Base-by-base conservation (phyloP, 92 coral and sea anemone species). In the Montipora capitata region DNA sequence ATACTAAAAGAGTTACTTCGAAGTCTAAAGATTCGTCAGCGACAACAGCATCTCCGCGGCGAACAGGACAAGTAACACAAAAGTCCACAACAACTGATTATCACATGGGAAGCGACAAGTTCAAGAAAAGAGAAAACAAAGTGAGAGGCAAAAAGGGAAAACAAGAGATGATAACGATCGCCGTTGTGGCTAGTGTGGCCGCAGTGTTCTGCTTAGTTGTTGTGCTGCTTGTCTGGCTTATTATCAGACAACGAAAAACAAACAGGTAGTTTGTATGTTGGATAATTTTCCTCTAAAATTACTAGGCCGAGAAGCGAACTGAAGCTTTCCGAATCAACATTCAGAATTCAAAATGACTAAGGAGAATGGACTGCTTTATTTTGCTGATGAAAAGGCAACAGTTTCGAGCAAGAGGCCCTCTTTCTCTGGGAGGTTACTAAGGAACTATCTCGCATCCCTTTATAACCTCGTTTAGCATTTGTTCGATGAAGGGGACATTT, bases 151-250 rank as follows among this genome's bases (percentile, higher is more conserved):
- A 63, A 4, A 11, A 48, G 2, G 57, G 52, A 4, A 27, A 75
- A 49, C 40, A n/a, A 5, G 13, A 65, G 15, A 51, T 5, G 0
- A 48, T 40, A 43, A 72, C 44, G 73, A 42, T 75, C 7, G 74
- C 66, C 7, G 35, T 85, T 0, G 39, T 76, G 1, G 65, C 56
- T 2, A 76, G 82, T 0, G 42, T 54, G 2, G 83, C 65, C 1
- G 74, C 77, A 7, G 67, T 76, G 41, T 39, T 76, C 54, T 76
- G 89, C 11, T 7, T 85, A n/a, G 66, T 73, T 49, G 35, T 85
- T 40, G 7, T 48, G 38, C 64, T 77, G 8, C 76, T 76, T 41
- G 1, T 76, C 4, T 85, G 89, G 89, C 67, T 85, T 13, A 64
- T 73, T 4, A 10, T 76, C 56, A 45, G 41, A 64, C 76, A 65